Conservation (phyloP, 2,888 invertebrate species). For the Ecdyonurus torrentis region DNA sequence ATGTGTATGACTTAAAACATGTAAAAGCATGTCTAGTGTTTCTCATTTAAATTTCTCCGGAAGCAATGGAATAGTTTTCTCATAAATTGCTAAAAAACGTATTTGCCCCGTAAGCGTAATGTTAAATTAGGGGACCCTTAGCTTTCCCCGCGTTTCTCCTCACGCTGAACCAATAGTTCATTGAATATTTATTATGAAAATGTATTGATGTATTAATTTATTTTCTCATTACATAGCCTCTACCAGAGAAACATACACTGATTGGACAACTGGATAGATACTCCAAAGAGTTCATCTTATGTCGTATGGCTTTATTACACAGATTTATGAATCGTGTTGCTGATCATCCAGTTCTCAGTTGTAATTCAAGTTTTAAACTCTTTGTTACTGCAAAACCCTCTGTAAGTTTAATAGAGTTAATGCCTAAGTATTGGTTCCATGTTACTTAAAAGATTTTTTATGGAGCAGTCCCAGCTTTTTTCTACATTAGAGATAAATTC, state of each 20-base stretch:
- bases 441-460: not conserved
- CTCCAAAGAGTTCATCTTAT: conserved; percentile 48
- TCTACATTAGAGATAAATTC: no score
- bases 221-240: conserved; percentile 42
- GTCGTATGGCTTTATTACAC: conserved; percentile 45
- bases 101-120: not conserved
- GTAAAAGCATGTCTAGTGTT: no score
- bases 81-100: no score
- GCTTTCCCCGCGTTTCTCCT: no score
- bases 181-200: conserved; percentile 9
- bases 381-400: conserved; percentile 48
- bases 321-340: conserved; percentile 44
- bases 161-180: not conserved
- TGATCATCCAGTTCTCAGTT: conserved; percentile 51
- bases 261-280: conserved; percentile 50
- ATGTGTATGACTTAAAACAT: no score
- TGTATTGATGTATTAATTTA: conserved; percentile 20
- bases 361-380: conserved; percentile 41
- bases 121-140: no score
- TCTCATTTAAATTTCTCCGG: no score
- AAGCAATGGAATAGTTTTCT: no score
- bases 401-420: no score
- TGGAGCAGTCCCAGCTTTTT: no score
- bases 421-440: no score
- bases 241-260: conserved; percentile 51